These are phyloP conservation scores for Lethenteron reissneri DNA, from an alignment of 2,113 vertebrate species.

Conservation along the genomic window DNA sequence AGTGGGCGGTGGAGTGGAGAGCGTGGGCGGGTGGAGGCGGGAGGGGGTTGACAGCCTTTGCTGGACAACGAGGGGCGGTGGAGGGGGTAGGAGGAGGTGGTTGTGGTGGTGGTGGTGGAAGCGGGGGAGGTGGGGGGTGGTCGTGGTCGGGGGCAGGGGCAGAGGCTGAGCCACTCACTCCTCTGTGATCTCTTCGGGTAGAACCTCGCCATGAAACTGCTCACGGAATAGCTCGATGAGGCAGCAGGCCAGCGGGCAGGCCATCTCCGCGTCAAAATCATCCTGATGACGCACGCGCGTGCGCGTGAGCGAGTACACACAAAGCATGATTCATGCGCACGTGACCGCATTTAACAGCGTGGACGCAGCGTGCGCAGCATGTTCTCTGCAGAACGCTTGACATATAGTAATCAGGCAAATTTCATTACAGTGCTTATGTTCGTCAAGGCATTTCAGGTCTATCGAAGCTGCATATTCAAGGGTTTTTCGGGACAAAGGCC, in stretches of 20 bases:
- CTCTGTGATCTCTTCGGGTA: conserved; percentile 80
- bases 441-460: no score
- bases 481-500: no score
- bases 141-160: neutral
- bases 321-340: neutral
- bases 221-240: conserved; percentile 73
- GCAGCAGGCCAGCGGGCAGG: conserved; percentile 63
- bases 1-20: neutral
- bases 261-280: conserved; percentile 80
- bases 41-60: neutral
- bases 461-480: no score
- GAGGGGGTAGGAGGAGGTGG: no score
- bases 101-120: neutral
- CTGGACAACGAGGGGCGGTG: no score
- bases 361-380: no score
- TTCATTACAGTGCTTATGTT: no score
- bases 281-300: conserved; percentile 28
- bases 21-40: neutral
- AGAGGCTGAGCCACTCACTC: conserved; percentile 34
- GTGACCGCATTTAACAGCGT: no score
- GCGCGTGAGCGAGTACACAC: neutral
- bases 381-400: no score
- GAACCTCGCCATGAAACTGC: conserved; percentile 70
- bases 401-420: no score
- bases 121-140: neutral